Conservation (phyloP, 2,113 vertebrate genomes). For the Archocentrus centrarchus region DNA sequence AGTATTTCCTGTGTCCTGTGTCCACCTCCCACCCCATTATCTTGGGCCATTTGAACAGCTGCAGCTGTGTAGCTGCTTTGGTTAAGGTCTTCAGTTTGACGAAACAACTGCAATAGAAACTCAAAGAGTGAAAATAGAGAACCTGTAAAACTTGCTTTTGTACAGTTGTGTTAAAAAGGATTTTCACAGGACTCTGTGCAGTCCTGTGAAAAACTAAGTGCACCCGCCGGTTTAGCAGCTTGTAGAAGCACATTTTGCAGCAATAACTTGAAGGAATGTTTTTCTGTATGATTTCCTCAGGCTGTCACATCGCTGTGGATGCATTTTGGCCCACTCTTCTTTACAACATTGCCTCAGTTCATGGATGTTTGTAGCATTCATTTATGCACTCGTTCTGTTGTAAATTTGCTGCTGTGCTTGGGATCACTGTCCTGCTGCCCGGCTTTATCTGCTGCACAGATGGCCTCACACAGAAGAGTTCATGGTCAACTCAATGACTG, state of each 20-base stretch:
- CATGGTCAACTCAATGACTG: not conserved
- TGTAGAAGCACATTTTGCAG: not conserved
- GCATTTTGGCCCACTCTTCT: not conserved
- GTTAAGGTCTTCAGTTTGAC: not conserved
- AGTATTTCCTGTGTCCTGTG: not conserved
- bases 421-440: not conserved
- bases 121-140: not conserved
- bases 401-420: not conserved
- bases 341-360: not conserved
- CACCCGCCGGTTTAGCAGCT: not conserved
- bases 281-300: not conserved
- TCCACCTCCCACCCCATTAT: not conserved
- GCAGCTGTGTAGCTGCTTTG: not conserved
- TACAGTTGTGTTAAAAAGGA: too few relatives aligned
- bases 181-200: not conserved
- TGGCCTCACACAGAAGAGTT: not conserved
- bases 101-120: not conserved
- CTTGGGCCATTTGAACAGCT: not conserved
- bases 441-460: too few relatives aligned
- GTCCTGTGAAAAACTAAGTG: not conserved
- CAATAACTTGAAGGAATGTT: not conserved
- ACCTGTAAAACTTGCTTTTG: not conserved
- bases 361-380: not conserved
- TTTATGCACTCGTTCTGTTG: not conserved
- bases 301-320: not conserved